These are phyloP conservation scores for Paelopatides confundens DNA, from an alignment of 53 echinoderm and acorn worm species.

Conservation along the genomic window DNA sequence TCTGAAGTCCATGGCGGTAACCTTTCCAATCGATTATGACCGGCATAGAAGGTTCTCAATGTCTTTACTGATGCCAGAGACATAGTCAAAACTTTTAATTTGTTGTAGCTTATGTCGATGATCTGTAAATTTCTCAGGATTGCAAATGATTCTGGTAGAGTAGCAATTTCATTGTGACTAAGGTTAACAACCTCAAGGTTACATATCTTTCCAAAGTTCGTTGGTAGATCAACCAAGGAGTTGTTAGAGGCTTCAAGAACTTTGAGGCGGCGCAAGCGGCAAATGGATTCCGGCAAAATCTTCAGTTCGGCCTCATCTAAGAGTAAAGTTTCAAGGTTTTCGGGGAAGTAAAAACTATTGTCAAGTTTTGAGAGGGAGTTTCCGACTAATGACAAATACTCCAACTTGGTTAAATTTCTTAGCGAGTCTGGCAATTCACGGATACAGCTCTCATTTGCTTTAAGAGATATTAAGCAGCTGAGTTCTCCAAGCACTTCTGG, in stretches of 20 bases:
- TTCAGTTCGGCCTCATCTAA: constrained; percentile 77
- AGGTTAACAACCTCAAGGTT: constrained; percentile 71
- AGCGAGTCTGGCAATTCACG: constrained; percentile 59
- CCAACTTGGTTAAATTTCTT: constrained; percentile 40
- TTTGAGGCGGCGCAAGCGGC: constrained; percentile 66
- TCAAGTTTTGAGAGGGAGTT: constrained; percentile 65
- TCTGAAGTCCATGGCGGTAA: constrained; percentile 84
- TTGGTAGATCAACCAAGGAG: constrained; percentile 60
- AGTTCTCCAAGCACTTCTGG: constrained; percentile 41
- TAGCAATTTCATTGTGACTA: constrained; percentile 66
- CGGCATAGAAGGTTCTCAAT: constrained; percentile 65
- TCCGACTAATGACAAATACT: constrained; percentile 71
- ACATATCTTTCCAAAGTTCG: constrained; percentile 65
- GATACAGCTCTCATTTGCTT: constrained; percentile 79
- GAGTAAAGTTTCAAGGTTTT: constrained; percentile 64
- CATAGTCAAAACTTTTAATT: constrained; percentile 50
- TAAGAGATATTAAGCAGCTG: constrained; percentile 50
- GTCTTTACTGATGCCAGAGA: constrained; percentile 57
- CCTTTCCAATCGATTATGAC: constrained; percentile 61
- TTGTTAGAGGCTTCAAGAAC: constrained; percentile 82
- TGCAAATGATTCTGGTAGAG: constrained; percentile 80
- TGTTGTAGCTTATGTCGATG: constrained; percentile 81
- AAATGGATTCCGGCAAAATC: constrained; percentile 71
- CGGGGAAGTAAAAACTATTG: constrained; percentile 51
- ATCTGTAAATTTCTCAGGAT: constrained; percentile 59